Base-by-base conservation (phyloP, 2,797 vertebrate genomes). In the Poecilia picta region DNA sequence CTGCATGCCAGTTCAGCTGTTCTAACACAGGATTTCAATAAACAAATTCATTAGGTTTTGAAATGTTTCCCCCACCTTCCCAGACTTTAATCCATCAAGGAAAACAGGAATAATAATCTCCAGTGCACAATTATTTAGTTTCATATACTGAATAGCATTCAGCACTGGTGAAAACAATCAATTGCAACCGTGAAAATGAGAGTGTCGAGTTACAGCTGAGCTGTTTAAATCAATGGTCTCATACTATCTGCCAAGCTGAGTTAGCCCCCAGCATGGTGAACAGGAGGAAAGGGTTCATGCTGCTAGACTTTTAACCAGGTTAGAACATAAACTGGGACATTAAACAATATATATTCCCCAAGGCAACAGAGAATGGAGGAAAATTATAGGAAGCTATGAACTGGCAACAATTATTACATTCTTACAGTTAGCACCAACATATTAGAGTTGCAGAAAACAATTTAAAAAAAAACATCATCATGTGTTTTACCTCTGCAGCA, bases 141-240 rank as follows among this genome's bases (percentile, higher is more conserved):
- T 62, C 47, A 47, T 46, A 18, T 72, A 46, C 28, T 18, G n/a
- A 31, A 23, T 28, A 72, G n/a, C n/a, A 46, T 72, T 13, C 13
- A 72, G n/a, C 28, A 28, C 6, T 46, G 43, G n/a, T 47, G 6
- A 47, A 71, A 72, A 72, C 25, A 28, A 45, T 46, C 25, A 46
- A 46, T 28, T 47, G 13, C 16, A 31, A 28, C 15, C 0, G 13
- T 47, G 43, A 28, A 72, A 28, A 46, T 46, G 43, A 72, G 25
- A 72, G 8, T 72, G 43, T 72, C n/a, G 15, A 72, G n/a, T 72
- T 72, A 47, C 70, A 72, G 70, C 70, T 46, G 43, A 28, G 43
- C 28, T 72, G n/a, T 47, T 72, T 72, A n/a, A 72, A 72, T 72
- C 43, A 72, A 47, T 46, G 45, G 25, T 36, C 41, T 31, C 45